Base-by-base conservation (phyloP, 2,113 vertebrate species). In the Tetrao urogallus region DNA sequence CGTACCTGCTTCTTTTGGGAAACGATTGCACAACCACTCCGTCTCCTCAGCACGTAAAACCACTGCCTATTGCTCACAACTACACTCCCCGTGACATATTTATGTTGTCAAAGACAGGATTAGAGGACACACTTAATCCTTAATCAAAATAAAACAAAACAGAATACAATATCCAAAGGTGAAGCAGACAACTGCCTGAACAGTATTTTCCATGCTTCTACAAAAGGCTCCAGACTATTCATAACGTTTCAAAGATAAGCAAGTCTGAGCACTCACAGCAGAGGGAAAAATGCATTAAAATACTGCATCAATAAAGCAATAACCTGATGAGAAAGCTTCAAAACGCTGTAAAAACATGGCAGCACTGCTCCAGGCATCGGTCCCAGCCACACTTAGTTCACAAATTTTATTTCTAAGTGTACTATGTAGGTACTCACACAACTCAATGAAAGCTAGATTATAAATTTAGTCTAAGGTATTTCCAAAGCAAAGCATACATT, bases 171-270 rank as follows among this genome's bases (percentile, higher is more conserved):
- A 82, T 60, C 45, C 58, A 85, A 76, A 92, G 28, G 85, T 76
- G 70, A 96, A 86, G 93, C 61, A 48, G 84, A 82, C 78, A 90
- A 79, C 32, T 92, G 66, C 88, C 83, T 65, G 27, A 66, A 91
- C 82, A 70, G 47, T 28, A 81, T 81, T 61, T 89, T 63, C 82
- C 83, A 17, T 2, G n/a, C 21, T 90, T 89, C 72, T 40, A 80
- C 82, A 78, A 28, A 75, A 80, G 47, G 88, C 89, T 93, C 52
- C 80, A 94, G 72, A 80, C 80, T 71, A 79, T 77, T 91, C 89
- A 40, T 57, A 81, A 50, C 69, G 36, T 84, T 93, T 94, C 87
- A 86, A 86, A 94, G 94, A 96, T 67, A 93, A 95, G 76, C 93
- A 80, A 70, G 92, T 71, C 91, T 91, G 88, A 81, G 86, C 30